A percentile compares a stretch with the other conserved stretches of the same genome.
phyloP scores from a whole-genome alignment of 2,888 invertebrate genomes.

The Chironomus tentans region DNA sequence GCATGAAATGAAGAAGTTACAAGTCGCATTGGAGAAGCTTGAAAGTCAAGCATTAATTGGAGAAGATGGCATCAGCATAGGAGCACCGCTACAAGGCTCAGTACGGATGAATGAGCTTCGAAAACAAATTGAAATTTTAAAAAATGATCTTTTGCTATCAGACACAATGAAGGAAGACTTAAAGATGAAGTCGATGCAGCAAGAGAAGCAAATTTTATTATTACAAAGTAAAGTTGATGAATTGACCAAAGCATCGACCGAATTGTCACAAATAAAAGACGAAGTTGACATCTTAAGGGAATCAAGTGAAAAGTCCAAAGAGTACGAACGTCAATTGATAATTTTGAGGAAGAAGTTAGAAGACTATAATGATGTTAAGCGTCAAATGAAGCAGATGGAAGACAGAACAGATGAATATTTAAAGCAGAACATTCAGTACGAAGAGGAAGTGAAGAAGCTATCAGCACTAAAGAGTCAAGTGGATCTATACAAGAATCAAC shows the following conservation, averaged over 20 bases:
- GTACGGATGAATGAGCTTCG: constrained; percentile 59
- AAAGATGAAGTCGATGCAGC: constrained; percentile 65
- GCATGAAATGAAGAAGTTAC: constrained; percentile 63
- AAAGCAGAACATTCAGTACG: constrained; percentile 78
- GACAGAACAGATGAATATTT: constrained; percentile 86
- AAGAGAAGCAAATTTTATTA: constrained; percentile 70
- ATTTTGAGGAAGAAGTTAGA: constrained; percentile 92
- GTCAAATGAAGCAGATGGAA: constrained; percentile 77
- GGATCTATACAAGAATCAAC: constrained; percentile 85
- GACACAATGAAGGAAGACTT: constrained; percentile 84
- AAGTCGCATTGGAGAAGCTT: constrained; percentile 51
- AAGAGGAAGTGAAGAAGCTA: constrained; percentile 78
- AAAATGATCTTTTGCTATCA: constrained; percentile 77
- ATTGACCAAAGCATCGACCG: constrained; percentile 62
- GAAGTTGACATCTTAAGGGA: constrained; percentile 88
- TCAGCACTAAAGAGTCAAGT: constrained; percentile 65
- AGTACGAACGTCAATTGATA: constrained; percentile 75
- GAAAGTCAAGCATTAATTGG: constrained; percentile 44
- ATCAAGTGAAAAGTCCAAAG: constrained; percentile 77
- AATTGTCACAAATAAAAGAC: constrained; percentile 74
- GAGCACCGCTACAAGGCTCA: constrained; percentile 52
- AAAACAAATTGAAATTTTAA: constrained; percentile 71
- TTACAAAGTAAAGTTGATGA: constrained; percentile 75
- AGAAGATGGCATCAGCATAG: constrained; percentile 51
- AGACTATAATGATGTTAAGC: constrained; percentile 79